Base-by-base conservation (phyloP, 2,113 vertebrate species). In the Ctenodactylus gundi region DNA sequence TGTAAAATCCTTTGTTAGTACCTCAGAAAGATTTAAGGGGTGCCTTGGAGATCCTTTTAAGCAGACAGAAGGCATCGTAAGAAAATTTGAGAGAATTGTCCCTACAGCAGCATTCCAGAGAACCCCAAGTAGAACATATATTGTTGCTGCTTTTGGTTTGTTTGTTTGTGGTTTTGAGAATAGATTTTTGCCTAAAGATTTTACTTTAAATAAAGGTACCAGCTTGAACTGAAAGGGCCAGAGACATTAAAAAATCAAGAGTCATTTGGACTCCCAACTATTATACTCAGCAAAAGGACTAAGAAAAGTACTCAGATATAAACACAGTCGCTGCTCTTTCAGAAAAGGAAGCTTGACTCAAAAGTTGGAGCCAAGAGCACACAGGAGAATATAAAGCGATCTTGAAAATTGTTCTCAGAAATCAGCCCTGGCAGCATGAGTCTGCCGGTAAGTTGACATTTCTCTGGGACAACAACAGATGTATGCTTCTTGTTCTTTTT, bases 1-100 rank as follows among this genome's bases (percentile, higher is more conserved):
- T 49, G 18, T 82, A 89, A 94, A 94, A 84, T 18, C 7, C 15
- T 86, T 94, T 91, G 67, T 89, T 91, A 87, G 65, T 46, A 80
- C 53, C 53, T 75, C 53, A 85, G 85, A 90, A 75, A 87, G 49
- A 90, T 87, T 83, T 89, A 95, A 90, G 80, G 36, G 4, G 6
- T 87, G 21, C 7, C 46, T 91, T 39, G 14, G 39, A 89, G 94
- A 90, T 7, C 14, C 70, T 75, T 94, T 83, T 67, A 93, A 91
- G 77, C 57, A 83, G 73, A 94, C 75, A 46, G 86, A 96, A 76
- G n/a, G 6, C 34, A 31, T 39, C 51, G 12, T 70, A 75, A 87
- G 46, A 80, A n/a, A 78, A 91, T 51, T 77, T 82, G 31, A 94
- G 78, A 91, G 57, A 82, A 82, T 82, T 73, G 44, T 85, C n/a